phyloP scores from a whole-genome alignment of 2,888 invertebrate genomes.

The Protonemura montana region DNA sequence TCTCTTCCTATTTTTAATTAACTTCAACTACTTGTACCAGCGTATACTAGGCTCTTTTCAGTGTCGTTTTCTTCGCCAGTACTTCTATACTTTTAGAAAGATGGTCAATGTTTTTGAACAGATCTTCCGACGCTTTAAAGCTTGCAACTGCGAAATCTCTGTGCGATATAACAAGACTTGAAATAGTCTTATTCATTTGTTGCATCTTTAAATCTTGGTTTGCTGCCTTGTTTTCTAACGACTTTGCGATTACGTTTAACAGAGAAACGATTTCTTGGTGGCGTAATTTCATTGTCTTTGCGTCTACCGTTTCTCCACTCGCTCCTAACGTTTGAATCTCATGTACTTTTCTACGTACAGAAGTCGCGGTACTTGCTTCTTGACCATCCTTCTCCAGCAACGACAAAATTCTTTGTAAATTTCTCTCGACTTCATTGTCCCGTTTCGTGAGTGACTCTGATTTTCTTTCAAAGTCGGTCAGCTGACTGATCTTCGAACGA shows the following conservation, averaged over 20 bases:
- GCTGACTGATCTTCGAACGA: background rate
- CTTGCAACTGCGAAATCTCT: background rate
- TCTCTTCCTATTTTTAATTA: background rate
- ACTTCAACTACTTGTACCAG: too few species aligned
- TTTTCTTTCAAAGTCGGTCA: background rate
- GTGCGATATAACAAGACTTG: background rate
- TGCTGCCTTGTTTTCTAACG: background rate
- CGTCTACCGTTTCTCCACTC: background rate
- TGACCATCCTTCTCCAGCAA: background rate
- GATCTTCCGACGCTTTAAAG: background rate
- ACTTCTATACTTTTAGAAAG: background rate
- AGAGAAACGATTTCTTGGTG: background rate
- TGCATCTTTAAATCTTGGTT: background rate
- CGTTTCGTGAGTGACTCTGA: background rate
- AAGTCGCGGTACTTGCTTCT: background rate
- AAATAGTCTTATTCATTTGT: background rate
- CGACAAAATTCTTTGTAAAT: background rate
- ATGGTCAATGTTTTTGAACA: background rate
- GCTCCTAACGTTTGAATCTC: background rate
- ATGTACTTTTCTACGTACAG: background rate
- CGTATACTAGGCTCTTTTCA: background rate
- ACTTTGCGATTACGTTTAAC: background rate
- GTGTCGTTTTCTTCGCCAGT: background rate
- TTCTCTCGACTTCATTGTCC: background rate
- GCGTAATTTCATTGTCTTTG: background rate